phyloP scores from a whole-genome alignment of 92 coral and sea anemone species.

The Micromussa lordhowensis region DNA sequence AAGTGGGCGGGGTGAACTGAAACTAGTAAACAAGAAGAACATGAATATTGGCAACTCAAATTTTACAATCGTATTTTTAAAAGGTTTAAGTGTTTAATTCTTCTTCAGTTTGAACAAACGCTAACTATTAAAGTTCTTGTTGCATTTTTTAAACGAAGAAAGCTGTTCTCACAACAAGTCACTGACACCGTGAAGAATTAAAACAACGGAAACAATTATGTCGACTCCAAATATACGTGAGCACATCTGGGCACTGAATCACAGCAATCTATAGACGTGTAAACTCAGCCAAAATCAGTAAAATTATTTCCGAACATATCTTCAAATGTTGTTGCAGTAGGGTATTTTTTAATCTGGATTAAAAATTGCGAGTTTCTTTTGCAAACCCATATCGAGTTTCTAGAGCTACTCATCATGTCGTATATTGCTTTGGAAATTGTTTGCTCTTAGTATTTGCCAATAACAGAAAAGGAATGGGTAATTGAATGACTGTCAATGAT shows the following conservation, averaged over 20 bases:
- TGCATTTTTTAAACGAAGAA: no score
- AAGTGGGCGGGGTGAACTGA: neutral
- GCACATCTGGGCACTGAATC: neutral
- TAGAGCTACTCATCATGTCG: neutral
- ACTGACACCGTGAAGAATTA: no score
- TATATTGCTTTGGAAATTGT: neutral
- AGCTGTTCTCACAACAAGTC: no score
- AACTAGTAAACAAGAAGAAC: neutral
- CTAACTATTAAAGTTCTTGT: no score
- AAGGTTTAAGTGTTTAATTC: neutral
- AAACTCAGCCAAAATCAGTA: neutral
- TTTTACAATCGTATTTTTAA: neutral
- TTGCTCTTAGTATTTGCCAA: neutral
- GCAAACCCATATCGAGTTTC: neutral
- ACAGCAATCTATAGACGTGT: neutral
- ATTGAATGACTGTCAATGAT: neutral
- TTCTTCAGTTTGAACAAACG: neutral
- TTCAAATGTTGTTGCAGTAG: neutral
- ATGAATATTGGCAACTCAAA: neutral
- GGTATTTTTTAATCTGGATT: neutral
- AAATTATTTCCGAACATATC: neutral
- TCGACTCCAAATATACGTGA: neutral
- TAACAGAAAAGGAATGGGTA: neutral
- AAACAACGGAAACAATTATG: neutral
- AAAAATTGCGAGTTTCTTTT: neutral